Evolutionary conservation across 2,888 invertebrate genomes (phyloP).

Genomic region (Cephus runcator): DNA sequence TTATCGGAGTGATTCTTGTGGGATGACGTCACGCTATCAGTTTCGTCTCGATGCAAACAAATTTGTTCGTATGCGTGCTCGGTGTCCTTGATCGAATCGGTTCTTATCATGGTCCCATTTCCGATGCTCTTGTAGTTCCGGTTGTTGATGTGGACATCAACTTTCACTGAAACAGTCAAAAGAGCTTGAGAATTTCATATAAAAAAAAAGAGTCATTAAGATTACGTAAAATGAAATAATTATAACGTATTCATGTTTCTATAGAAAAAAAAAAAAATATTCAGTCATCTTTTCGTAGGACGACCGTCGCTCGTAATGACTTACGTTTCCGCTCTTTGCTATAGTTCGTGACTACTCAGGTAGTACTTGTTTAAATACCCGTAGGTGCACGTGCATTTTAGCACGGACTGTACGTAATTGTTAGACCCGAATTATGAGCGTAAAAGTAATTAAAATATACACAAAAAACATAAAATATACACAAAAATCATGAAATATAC

Average conservation of each 20-base stretch:
- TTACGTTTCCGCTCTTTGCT: background rate
- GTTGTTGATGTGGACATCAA: slow-evolving; percentile 77
- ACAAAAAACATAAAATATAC: no score
- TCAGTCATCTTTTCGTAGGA: background rate
- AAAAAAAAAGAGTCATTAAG: background rate
- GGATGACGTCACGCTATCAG: slow-evolving; percentile 43
- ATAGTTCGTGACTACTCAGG: background rate
- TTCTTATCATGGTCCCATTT: slow-evolving; percentile 53
- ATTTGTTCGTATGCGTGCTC: slow-evolving; percentile 64
- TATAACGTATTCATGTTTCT: background rate
- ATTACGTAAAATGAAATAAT: background rate
- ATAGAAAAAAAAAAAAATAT: background rate
- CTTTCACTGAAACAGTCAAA: slow-evolving; percentile 75
- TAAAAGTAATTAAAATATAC: background rate
- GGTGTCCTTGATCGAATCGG: slow-evolving; percentile 50
- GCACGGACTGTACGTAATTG: background rate
- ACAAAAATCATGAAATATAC: background rate
- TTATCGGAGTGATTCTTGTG: slow-evolving; percentile 52
- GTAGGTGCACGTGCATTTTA: background rate
- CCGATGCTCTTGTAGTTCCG: slow-evolving; percentile 44
- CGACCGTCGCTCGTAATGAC: background rate
- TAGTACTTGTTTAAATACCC: background rate
- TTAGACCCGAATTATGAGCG: background rate
- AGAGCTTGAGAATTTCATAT: background rate
- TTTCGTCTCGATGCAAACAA: slow-evolving; percentile 53